Conservation (phyloP, 1,140 invertebrate genomes). For the Neodiprion fabricii region DNA sequence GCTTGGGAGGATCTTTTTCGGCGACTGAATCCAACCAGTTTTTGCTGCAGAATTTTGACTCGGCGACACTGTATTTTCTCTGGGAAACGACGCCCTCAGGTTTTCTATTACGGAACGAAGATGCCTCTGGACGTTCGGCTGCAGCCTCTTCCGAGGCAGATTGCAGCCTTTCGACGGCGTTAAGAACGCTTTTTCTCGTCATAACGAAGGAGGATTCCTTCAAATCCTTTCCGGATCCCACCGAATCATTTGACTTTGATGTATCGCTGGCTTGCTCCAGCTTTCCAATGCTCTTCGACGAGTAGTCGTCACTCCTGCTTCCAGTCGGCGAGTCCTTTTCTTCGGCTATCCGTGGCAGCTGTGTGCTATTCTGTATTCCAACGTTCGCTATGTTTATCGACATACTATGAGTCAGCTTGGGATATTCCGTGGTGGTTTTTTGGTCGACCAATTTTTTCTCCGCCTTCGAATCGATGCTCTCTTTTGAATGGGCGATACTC, state of each 20-base stretch:
- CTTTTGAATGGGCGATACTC: slow-evolving; percentile 35
- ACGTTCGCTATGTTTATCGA: slow-evolving; percentile 57
- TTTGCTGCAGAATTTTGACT: slow-evolving; percentile 8
- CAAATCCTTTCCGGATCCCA: slow-evolving; percentile 12
- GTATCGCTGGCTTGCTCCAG: slow-evolving; percentile 15
- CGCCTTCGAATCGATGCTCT: slow-evolving; percentile 37
- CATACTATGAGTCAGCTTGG: slow-evolving; percentile 53
- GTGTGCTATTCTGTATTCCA: slow-evolving; percentile 49
- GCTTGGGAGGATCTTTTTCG: neutral
- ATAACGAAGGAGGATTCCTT: slow-evolving; percentile 11
- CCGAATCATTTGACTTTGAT: slow-evolving; percentile 11
- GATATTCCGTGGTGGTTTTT: slow-evolving; percentile 43
- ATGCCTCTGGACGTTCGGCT: neutral
- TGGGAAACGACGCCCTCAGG: neutral
- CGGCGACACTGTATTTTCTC: slow-evolving; percentile 9
- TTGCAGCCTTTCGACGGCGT: slow-evolving; percentile 17
- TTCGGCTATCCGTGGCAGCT: slow-evolving; percentile 77
- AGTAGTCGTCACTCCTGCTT: slow-evolving; percentile 50
- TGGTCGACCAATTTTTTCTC: slow-evolving; percentile 49
- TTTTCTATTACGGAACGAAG: neutral
- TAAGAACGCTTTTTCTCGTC: slow-evolving; percentile 7
- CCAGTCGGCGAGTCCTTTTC: slow-evolving; percentile 85
- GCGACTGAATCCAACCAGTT: neutral
- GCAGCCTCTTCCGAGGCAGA: neutral
- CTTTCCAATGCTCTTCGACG: slow-evolving; percentile 27